Conservation (phyloP, 1,140 invertebrate species). For the Drosophila ohnishii region DNA sequence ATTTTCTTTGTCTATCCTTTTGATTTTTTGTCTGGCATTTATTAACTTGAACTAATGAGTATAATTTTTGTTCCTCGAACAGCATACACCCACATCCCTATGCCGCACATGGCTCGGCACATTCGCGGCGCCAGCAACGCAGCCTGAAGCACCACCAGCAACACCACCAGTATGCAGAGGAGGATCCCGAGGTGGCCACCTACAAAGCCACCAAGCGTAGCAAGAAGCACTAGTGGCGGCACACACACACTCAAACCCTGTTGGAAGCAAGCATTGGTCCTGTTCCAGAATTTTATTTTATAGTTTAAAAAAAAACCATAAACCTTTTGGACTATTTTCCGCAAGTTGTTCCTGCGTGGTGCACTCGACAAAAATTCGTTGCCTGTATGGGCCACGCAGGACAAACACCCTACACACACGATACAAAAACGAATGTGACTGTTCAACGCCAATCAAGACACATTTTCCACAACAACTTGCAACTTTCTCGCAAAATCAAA, state of each 20-base stretch:
- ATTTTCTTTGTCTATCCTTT: slow-evolving; percentile 43
- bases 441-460: slow-evolving; percentile 29
- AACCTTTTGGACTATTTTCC: slow-evolving; percentile 1
- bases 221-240: slow-evolving; percentile 45
- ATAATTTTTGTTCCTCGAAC: slow-evolving; percentile 1
- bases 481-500: slow-evolving; percentile 16
- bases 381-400: slow-evolving; percentile 1
- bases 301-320: neutral
- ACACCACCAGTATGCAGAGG: slow-evolving; percentile 32
- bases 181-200: slow-evolving; percentile 19
- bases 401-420: neutral
- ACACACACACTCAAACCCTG: slow-evolving; percentile 8
- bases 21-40: slow-evolving; percentile 16
- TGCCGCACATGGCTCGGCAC: slow-evolving; percentile 45
- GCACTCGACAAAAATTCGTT: neutral
- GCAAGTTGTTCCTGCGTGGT: slow-evolving; percentile 1
- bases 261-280: slow-evolving; percentile 26
- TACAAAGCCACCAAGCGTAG: slow-evolving; percentile 51
- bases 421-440: slow-evolving; percentile 14
- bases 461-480: neutral
- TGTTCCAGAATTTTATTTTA: slow-evolving; percentile 25
- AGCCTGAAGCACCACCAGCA: slow-evolving; percentile 50
- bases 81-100: slow-evolving; percentile 75
- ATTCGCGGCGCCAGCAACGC: slow-evolving; percentile 59
- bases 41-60: slow-evolving; percentile 3